Percentiles rank a stretch among this genome's conserved stretches.
Evolutionary conservation across 2,888 invertebrate genomes (phyloP).

Genomic region (Stomorhina lunata): DNA sequence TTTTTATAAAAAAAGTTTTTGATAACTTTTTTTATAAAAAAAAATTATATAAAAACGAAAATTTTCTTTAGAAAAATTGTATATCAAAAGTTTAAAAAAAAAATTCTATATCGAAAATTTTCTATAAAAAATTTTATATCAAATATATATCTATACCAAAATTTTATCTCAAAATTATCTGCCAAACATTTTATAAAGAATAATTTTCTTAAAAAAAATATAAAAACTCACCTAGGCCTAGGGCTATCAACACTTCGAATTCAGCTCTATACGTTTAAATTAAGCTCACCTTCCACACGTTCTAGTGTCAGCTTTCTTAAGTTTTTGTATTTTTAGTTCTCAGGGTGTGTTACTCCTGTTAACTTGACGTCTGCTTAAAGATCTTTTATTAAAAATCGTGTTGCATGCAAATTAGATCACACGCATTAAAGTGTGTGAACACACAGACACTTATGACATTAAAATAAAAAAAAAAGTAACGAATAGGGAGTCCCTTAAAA

Average conservation of each 20-base stretch:
- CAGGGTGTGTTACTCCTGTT: conserved; percentile 41
- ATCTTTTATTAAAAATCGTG: conserved; percentile 77
- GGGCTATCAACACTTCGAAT: neutral
- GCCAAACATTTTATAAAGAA: too few species aligned
- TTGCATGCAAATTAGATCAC: conserved; percentile 77
- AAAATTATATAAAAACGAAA: too few species aligned
- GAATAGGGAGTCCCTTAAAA: conserved; percentile 5
- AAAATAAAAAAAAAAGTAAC: neutral
- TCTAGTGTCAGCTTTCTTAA: conserved; percentile 31
- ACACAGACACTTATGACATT: conserved; percentile 6
- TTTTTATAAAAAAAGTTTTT: too few species aligned
- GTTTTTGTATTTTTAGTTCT: neutral
- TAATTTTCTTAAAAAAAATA: too few species aligned
- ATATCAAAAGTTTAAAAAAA: too few species aligned
- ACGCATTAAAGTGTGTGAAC: conserved; percentile 48
- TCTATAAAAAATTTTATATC: too few species aligned
- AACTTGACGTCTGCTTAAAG: conserved; percentile 74
- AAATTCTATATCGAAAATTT: too few species aligned
- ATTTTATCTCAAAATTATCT: too few species aligned
- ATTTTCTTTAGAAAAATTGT: too few species aligned
- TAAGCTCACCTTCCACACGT: conserved; percentile 8
- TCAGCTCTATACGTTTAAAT: neutral
- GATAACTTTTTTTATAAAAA: too few species aligned
- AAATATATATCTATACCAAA: too few species aligned
- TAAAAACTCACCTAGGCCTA: neutral